Evolutionary conservation across 1,140 invertebrate genomes (phyloP), one percentile per base, ranked within the genome.

Genomic region (Diachasmimorpha longicaudata): DNA sequence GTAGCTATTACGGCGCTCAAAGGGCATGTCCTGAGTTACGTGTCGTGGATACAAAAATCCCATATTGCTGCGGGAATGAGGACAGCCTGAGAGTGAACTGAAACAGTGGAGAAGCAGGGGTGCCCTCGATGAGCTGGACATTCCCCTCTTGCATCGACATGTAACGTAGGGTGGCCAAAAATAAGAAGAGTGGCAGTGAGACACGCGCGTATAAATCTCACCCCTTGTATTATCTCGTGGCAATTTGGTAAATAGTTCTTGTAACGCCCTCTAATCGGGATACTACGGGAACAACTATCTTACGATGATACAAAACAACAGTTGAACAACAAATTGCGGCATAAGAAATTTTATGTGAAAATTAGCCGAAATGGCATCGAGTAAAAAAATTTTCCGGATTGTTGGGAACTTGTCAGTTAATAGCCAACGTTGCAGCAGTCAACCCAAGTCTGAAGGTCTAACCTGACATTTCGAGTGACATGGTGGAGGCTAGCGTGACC

Each of bases 401-500:
- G 9, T 42, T 42, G 39, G 3, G 39, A 13, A 13, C 9, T 42
- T 9, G 39, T 42, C 13, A 31, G 31, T 66, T 66, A 66, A 70
- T 52, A 55, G 16, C 19, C 46, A 9, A 58, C 9, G 23, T 36
- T 48, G n/a, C n/a, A 37, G 81, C 78, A 81, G 75, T 81, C 79
- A 31, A 31, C 31, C 31, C 31, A 79, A 80, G 75, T 75, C 79
- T 82, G 83, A 81, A 82, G 83, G 78, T 82, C 77, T 75, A 55
- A 79, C 82, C 83, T 86, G 87, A 89, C 87, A 84, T 89, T 88
- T 88, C 84, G 87, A 89, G 87, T 89, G 87, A 89, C 87, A 89
- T 86, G 86, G 78, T 80, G 77, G 81, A 80, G 79, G 82, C 19
- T 89, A 86, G 87, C 87, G 87, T 89, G 87, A 87, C 87, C 86